Evolutionary conservation across 1,140 invertebrate species (phyloP), one percentile per base, ranked within the genome.

Genomic region (Aphis craccivora): DNA sequence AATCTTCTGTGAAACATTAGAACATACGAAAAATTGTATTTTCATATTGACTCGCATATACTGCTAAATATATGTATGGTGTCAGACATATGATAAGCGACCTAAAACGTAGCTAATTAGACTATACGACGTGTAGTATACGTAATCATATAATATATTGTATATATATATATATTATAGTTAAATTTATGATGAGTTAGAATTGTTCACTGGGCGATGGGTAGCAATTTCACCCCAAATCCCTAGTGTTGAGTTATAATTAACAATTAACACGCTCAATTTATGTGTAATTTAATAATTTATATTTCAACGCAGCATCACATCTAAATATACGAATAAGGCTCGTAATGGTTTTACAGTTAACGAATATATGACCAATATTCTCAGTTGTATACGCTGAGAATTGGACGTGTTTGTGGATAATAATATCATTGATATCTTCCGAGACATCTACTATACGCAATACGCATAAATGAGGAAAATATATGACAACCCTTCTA

Each of bases 221-320:
- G 60, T 30, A 67, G 60, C 30, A 60, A 30, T 60, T 60, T 30
- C 55, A 25, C 25, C 9, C 25, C 55, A n/a, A 67, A 67, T 67
- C 30, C 60, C 60, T 11, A 67, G 55, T 25, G 55, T 67, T 67
- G 9, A 67, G n/a, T 67, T 67, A 67, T 30, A 67, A 67, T 67
- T n/a, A 67, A 67, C 60, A 67, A 67, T 67, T 67, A 67, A 67
- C 60, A 67, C 30, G 60, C 30, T n/a, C 30, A 22, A 67, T 67
- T 67, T 67, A 67, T 67, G 60, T 67, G n/a, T n/a, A 67, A 67
- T 67, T 67, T 67, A 67, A 30, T n/a, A 67, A 67, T 67, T 67
- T 67, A 67, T 30, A 60, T 60, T 60, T 60, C 55, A 67, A 22
- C 60, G 11, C 25, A 14, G 11, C 4, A 30, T 67, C 25, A 67